These are phyloP conservation scores for Zosterops hypoxanthus DNA, from an alignment of 2,113 vertebrate genomes.

Conservation along the genomic window DNA sequence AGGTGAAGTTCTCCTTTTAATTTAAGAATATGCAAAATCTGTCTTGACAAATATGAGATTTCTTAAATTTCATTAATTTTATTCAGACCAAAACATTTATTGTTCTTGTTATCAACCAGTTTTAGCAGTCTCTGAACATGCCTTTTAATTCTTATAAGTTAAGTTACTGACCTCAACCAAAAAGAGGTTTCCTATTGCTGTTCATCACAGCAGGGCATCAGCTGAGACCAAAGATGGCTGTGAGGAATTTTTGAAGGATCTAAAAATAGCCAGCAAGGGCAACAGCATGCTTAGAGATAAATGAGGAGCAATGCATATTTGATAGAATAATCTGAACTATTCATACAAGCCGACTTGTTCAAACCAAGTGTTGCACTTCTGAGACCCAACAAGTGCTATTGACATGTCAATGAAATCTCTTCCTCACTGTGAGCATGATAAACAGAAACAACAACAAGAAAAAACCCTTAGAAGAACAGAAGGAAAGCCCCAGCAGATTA, in stretches of 20 bases:
- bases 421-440: background rate
- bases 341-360: constrained; percentile 27
- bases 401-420: constrained; percentile 37
- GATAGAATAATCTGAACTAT: constrained; percentile 58
- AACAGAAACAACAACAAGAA: background rate
- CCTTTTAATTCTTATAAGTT: background rate
- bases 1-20: background rate
- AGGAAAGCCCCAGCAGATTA: constrained; percentile 20
- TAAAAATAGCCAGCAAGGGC: constrained; percentile 63
- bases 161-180: background rate
- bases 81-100: background rate
- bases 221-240: constrained; percentile 31
- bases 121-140: background rate
- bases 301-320: constrained; percentile 35
- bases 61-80: background rate
- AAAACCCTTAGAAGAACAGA: background rate
- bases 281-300: constrained; percentile 54
- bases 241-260: constrained; percentile 49
- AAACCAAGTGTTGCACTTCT: constrained; percentile 30
- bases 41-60: background rate
- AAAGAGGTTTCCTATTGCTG: background rate
- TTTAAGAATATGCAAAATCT: background rate
- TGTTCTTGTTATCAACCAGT: background rate
- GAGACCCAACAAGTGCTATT: background rate
- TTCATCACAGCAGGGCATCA: background rate